phyloP scores from a whole-genome alignment of 2,797 vertebrate genomes.

The Ciconia nigra region DNA sequence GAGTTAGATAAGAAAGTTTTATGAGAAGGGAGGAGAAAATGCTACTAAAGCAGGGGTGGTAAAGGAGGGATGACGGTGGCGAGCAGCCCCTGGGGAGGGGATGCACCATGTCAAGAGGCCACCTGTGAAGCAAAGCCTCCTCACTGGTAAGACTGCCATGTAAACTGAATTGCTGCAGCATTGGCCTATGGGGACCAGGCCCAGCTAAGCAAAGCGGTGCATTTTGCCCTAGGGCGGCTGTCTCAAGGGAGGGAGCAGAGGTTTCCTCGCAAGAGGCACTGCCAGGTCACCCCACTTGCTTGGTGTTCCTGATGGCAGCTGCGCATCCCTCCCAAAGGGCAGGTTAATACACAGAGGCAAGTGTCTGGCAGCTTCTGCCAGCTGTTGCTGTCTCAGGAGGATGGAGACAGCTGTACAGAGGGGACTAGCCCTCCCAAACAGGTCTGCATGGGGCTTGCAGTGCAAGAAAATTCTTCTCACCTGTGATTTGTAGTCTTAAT shows the following conservation, averaged over 20 bases:
- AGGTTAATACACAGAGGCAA: not conserved
- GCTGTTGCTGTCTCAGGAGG: not conserved
- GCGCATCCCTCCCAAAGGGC: accelerated
- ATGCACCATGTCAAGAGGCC: not conserved
- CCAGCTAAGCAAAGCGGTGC: not conserved
- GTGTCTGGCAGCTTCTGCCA: not conserved
- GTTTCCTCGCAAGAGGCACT: not conserved
- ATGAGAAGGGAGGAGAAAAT: not conserved
- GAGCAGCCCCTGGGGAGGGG: not conserved
- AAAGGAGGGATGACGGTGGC: not conserved
- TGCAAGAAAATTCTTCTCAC: not conserved
- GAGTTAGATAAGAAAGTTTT: not conserved
- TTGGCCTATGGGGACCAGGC: not conserved
- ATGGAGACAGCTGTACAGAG: not conserved
- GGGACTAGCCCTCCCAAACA: not conserved
- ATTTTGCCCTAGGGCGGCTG: not conserved
- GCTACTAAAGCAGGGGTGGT: not conserved
- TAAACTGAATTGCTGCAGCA: not conserved
- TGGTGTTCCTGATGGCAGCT: not conserved
- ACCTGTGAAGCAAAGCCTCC: not conserved
- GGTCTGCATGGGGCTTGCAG: not conserved
- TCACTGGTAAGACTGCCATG: not conserved
- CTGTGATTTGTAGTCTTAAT: not conserved
- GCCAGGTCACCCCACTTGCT: not conserved
- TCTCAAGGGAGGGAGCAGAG: not conserved